Conservation (phyloP, 2,113 vertebrate genomes). For the Eurypyga helias region DNA sequence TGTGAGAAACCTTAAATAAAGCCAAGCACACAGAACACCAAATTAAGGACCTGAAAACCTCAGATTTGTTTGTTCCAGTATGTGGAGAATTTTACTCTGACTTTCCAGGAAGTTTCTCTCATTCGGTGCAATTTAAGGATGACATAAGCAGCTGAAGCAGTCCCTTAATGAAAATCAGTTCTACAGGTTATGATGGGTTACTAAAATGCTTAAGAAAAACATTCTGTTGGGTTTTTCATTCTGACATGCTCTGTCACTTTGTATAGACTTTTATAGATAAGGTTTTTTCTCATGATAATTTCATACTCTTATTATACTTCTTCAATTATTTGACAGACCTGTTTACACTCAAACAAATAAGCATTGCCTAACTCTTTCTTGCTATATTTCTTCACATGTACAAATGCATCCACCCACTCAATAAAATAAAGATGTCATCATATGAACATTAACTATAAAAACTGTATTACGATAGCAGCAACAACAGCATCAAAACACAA, state of each 20-base stretch:
- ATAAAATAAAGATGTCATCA: neutral
- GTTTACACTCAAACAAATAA: neutral
- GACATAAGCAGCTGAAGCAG: neutral
- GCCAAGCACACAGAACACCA: neutral
- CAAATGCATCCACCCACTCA: neutral
- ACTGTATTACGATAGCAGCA: neutral
- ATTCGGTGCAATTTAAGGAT: neutral
- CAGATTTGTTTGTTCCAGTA: neutral
- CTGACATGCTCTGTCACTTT: neutral
- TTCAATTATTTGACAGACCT: neutral
- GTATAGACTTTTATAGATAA: neutral
- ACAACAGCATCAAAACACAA: neutral
- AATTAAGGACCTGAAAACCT: neutral
- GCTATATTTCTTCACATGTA: neutral
- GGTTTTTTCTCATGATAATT: neutral
- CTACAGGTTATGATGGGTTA: neutral
- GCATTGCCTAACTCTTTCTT: neutral
- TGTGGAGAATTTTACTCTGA: neutral
- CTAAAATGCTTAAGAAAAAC: neutral
- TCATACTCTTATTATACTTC: neutral
- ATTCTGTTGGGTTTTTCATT: neutral
- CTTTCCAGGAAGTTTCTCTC: neutral
- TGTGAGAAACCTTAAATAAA: neutral
- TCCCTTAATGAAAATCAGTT: neutral
- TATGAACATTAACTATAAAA: neutral